Conservation (phyloP, 2,888 invertebrate genomes). For the Onthophagus sagittarius region DNA sequence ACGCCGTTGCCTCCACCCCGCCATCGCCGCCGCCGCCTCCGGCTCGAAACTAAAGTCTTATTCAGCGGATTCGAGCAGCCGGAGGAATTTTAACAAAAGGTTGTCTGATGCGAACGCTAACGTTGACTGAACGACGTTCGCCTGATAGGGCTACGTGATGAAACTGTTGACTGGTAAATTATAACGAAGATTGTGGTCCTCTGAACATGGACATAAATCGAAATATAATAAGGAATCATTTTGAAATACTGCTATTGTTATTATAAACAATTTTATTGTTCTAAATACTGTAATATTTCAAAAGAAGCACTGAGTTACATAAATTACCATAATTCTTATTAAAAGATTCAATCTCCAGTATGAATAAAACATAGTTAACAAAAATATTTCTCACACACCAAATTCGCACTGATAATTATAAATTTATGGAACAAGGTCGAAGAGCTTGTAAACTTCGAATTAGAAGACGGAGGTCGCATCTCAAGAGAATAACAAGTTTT, state of each 20-base stretch:
- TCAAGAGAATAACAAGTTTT: no score
- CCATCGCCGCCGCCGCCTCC: constrained; percentile 12
- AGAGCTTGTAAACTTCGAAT: no score
- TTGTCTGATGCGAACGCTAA: constrained; percentile 1
- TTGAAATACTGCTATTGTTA: neutral
- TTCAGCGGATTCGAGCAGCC: constrained; percentile 30
- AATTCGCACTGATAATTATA: no score
- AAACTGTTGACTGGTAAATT: neutral
- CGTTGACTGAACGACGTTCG: constrained; percentile 9
- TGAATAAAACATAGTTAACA: no score
- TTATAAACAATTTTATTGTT: no score
- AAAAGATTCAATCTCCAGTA: no score
- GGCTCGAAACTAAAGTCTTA: constrained; percentile 23
- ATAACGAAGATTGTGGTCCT: neutral
- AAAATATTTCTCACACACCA: no score
- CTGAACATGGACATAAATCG: neutral
- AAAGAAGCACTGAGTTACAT: no score
- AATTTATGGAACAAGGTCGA: no score
- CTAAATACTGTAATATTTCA: no score
- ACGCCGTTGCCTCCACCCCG: constrained; percentile 20
- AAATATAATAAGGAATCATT: neutral
- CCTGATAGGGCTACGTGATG: constrained; percentile 7
- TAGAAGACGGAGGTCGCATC: no score
- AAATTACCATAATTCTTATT: no score
- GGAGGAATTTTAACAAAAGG: constrained; percentile 25